Conservation (phyloP, 2,888 invertebrate genomes). For the Dysmachus trigonus region DNA sequence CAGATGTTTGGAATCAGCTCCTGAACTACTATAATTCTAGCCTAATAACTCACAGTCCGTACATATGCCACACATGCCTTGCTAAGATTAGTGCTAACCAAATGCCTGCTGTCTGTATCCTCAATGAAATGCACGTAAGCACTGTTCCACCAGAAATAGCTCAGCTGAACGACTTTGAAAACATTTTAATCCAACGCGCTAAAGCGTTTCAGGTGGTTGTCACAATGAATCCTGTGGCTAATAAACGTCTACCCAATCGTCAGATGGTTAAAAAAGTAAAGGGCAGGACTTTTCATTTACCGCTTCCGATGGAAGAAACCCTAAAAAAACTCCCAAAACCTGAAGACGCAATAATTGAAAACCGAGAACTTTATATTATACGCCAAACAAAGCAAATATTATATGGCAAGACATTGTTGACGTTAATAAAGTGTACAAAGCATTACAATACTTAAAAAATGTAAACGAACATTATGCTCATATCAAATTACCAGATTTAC, state of each 20-base stretch:
- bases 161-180: conserved; percentile 53
- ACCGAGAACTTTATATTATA: conserved; percentile 55
- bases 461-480: conserved; percentile 54
- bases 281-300: conserved; percentile 55
- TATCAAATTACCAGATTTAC: conserved; percentile 52
- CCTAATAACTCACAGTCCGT: neutral
- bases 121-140: conserved; percentile 52
- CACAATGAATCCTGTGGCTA: conserved; percentile 55
- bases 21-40: conserved; percentile 1
- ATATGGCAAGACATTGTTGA: conserved; percentile 56
- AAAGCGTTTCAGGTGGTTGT: conserved; percentile 58
- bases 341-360: conserved; percentile 52
- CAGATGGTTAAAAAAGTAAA: conserved; percentile 49
- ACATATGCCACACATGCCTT: conserved; percentile 46
- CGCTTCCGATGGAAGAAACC: conserved; percentile 57
- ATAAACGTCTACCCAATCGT: conserved; percentile 53
- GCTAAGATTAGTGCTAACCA: conserved; percentile 49
- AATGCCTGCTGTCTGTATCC: conserved; percentile 53
- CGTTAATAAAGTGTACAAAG: conserved; percentile 54
- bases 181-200: conserved; percentile 50
- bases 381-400: conserved; percentile 53
- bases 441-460: conserved; percentile 54
- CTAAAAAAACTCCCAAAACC: conserved; percentile 55
- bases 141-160: conserved; percentile 49
- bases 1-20: neutral